Evolutionary conservation across 2,113 vertebrate genomes (phyloP), one percentile per base, ranked within the genome.

Genomic region (Poecilia latipinna): DNA sequence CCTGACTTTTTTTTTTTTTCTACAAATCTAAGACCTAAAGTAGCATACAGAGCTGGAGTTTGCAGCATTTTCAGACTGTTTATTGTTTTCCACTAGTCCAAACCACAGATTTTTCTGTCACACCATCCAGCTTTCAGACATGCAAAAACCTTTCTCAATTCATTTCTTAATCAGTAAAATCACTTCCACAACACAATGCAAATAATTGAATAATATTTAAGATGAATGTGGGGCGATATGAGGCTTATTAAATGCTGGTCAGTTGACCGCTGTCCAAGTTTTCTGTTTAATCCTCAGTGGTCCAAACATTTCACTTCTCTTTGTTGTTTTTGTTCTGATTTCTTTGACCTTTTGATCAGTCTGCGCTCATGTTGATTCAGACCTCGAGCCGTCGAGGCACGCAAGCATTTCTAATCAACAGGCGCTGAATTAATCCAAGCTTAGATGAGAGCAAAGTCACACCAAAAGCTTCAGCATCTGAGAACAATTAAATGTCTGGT

Each of bases 401-500:
- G 62, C 70, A 72, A 83, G 82, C 88, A 42, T 87, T 86, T 88
- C 89, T 80, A 84, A 91, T 93, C 80, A 89, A 88, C 75, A n/a
- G 75, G 22, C 69, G 57, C 33, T 60, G 77, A 85, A 89, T 90
- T 86, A 89, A 92, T 93, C 77, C 89, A 68, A 82, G 74, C 82
- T 85, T 70, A 78, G 77, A 91, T 72, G 19, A 48, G 70, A 90
- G 83, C 80, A 74, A 90, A 92, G 85, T 91, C 90, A 86, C 87
- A 82, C 89, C 83, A 86, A 89, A 91, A 80, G 82, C 86, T 84
- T 78, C 62, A 13, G 81, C 93, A 94, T 94, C 93, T 94, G 93
- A 91, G 70, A 94, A 83, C 90, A 94, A 94, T 94, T 95, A 90
- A 90, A 88, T 60, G 89, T 92, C 91, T 91, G 91, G 86, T 92